A percentile compares a stretch with the other conserved stretches of the same genome.
These are phyloP conservation scores for Crossocerus cetratus DNA, from an alignment of 2,888 invertebrate genomes.

Conservation along the genomic window DNA sequence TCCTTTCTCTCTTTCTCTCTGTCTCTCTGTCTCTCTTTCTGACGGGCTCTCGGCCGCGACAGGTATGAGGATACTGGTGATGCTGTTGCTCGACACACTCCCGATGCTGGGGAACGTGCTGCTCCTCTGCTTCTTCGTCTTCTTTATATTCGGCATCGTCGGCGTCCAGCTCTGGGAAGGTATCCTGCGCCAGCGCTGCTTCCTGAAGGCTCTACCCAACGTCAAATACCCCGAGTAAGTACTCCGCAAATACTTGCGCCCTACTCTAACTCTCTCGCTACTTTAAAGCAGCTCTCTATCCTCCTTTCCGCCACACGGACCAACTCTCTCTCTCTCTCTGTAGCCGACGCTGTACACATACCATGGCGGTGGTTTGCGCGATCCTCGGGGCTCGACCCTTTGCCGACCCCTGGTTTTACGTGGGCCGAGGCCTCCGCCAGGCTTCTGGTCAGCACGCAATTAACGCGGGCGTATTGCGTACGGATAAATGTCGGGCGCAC, in stretches of 20 bases:
- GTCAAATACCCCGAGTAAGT: slow-evolving; percentile 88
- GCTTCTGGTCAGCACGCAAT: slow-evolving; percentile 16
- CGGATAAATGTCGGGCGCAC: slow-evolving; percentile 24
- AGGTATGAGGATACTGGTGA: slow-evolving; percentile 99
- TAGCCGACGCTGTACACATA: neutral
- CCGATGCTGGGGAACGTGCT: slow-evolving; percentile 99
- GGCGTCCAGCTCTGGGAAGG: slow-evolving; percentile 99
- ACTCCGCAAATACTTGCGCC: slow-evolving; percentile 1
- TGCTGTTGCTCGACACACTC: slow-evolving; percentile 97
- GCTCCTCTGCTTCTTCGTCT: slow-evolving; percentile 99
- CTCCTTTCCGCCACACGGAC: no score
- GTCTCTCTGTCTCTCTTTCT: neutral
- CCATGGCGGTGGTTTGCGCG: no score
- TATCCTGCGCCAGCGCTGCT: slow-evolving; percentile 95
- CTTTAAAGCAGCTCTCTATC: neutral
- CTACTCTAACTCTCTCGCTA: no score
- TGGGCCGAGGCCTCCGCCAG: neutral
- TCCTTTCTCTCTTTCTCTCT: neutral
- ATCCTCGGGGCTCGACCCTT: slow-evolving; percentile 4
- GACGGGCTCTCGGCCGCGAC: slow-evolving; percentile 53
- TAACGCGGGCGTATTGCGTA: slow-evolving; percentile 20
- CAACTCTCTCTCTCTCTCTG: neutral
- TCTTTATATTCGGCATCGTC: slow-evolving; percentile 99
- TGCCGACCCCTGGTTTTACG: neutral
- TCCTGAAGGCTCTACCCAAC: slow-evolving; percentile 85